phyloP scores from a whole-genome alignment of 2,888 invertebrate species.

The Drosophila flavopinicola region DNA sequence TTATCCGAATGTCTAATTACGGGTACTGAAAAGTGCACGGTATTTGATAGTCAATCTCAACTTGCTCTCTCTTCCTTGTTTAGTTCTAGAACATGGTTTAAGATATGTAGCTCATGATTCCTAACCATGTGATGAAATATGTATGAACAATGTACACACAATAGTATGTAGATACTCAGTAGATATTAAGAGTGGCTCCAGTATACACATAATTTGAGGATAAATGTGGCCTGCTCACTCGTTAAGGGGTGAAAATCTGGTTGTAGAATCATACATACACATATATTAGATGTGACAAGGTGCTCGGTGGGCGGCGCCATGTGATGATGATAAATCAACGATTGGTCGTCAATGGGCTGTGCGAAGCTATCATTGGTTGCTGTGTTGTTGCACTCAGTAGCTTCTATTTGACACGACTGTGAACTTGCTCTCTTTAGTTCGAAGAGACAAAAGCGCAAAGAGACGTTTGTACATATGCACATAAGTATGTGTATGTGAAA shows the following conservation, averaged over 20 bases:
- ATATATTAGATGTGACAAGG: neutral
- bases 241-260: slow-evolving; percentile 9
- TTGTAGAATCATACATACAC: neutral
- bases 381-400: neutral
- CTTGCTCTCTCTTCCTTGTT: too few species aligned
- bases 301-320: slow-evolving; percentile 24
- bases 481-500: too few species aligned
- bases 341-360: slow-evolving; percentile 36
- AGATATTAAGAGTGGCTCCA: neutral
- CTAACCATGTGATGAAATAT: neutral
- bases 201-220: neutral
- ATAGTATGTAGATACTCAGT: neutral
- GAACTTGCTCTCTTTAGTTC: slow-evolving; percentile 20
- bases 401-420: neutral
- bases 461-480: too few species aligned
- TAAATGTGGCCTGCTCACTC: neutral
- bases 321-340: slow-evolving; percentile 11
- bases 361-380: slow-evolving; percentile 28
- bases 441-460: slow-evolving; percentile 17
- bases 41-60: too few species aligned
- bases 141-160: neutral
- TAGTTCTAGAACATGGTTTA: too few species aligned
- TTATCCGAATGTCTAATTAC: too few species aligned
- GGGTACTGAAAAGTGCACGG: too few species aligned
- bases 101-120: neutral